Conservation (phyloP, 2,888 invertebrate genomes). For the Cheilosia urbana region DNA sequence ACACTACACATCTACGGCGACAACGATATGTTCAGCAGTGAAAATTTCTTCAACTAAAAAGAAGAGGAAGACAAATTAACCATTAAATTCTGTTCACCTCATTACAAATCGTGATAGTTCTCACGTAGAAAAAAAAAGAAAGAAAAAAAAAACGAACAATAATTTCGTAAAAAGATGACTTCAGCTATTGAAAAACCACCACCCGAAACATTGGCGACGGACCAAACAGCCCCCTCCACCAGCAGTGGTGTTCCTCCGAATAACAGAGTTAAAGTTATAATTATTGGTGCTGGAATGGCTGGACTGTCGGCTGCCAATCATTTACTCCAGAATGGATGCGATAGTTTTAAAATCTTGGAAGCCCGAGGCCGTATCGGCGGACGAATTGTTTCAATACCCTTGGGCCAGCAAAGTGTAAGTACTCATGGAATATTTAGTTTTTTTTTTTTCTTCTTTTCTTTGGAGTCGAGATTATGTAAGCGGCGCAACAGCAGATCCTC, state of each 20-base stretch:
- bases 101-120: background rate
- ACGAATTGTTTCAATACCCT: slow-evolving; percentile 90
- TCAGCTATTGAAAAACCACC: slow-evolving; percentile 79
- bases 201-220: slow-evolving; percentile 57
- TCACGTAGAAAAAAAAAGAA: slow-evolving; percentile 20
- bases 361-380: slow-evolving; percentile 93
- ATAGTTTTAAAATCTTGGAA: slow-evolving; percentile 92
- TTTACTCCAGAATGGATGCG: slow-evolving; percentile 90
- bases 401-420: slow-evolving; percentile 85
- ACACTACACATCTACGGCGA: slow-evolving; percentile 32
- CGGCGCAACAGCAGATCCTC: slow-evolving; percentile 65
- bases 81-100: slow-evolving; percentile 14
- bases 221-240: slow-evolving; percentile 79
- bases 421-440: background rate
- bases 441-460: slow-evolving; percentile 8
- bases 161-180: slow-evolving; percentile 35
- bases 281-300: slow-evolving; percentile 92
- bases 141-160: background rate
- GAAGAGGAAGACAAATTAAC: slow-evolving; percentile 13
- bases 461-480: slow-evolving; percentile 60
- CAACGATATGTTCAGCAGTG: slow-evolving; percentile 32
- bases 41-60: slow-evolving; percentile 27
- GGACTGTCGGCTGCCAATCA: slow-evolving; percentile 94
- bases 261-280: slow-evolving; percentile 88
- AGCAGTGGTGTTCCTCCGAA: slow-evolving; percentile 27